phyloP scores from a whole-genome alignment of 2,113 vertebrate species.

The Prolemur simus region DNA sequence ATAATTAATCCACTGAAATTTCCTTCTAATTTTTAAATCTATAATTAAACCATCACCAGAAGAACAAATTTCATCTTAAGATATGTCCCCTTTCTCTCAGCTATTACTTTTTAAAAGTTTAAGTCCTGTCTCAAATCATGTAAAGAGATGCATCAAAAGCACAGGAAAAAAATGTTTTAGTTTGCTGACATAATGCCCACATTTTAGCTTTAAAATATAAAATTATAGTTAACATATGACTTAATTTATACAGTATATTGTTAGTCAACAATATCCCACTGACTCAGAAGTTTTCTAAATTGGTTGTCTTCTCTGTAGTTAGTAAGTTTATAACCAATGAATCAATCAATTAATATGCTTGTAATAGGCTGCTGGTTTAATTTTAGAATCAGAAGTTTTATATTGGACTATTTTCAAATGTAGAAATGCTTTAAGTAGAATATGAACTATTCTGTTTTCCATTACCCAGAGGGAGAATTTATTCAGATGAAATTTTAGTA shows the following conservation, averaged over 20 bases:
- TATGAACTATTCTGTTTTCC: too few species aligned
- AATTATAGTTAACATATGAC: constrained; percentile 85
- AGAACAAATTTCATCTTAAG: background rate
- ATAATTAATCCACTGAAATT: constrained; percentile 44
- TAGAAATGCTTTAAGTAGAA: too few species aligned
- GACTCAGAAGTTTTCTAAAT: constrained; percentile 80
- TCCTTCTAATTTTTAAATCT: background rate
- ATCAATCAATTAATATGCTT: constrained; percentile 84
- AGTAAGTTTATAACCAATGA: constrained; percentile 82
- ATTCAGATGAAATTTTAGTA: too few species aligned
- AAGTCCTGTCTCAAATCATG: background rate
- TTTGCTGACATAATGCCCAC: constrained; percentile 87
- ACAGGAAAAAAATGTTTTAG: constrained; percentile 48
- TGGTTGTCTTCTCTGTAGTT: constrained; percentile 79
- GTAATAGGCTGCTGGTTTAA: too few species aligned
- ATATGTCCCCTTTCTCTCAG: background rate
- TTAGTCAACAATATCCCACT: constrained; percentile 80
- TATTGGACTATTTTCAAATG: too few species aligned
- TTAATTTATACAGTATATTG: constrained; percentile 86
- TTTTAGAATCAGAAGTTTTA: too few species aligned
- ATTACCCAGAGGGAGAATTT: too few species aligned
- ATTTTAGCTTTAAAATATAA: constrained; percentile 85
- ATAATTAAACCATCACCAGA: background rate
- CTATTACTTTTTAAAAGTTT: background rate
- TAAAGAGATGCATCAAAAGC: constrained; percentile 63